Conservation (phyloP, 2,797 vertebrate species). For the Brotula barbata region DNA sequence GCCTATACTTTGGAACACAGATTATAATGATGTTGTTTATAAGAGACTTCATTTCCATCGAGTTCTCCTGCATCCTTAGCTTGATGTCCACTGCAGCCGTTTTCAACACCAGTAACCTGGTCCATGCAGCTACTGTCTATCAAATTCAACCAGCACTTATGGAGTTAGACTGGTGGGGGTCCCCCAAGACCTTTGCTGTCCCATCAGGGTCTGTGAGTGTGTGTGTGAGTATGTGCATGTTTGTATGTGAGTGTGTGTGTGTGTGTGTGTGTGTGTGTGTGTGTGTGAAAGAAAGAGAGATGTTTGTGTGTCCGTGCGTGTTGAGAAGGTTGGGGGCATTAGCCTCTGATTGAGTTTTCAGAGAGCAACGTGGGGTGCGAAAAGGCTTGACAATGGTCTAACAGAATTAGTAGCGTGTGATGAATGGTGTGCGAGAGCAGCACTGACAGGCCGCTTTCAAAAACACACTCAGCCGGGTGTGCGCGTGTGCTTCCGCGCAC, state of each 20-base stretch:
- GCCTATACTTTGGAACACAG: conserved; percentile 29
- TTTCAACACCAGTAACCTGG: conserved; percentile 41
- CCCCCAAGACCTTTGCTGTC: conserved; percentile 61
- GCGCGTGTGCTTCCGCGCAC: conserved; percentile 11
- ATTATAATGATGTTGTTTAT: conserved; percentile 45
- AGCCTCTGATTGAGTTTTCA: conserved; percentile 98
- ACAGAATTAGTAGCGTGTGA: conserved; percentile 98
- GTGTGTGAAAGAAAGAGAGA: conserved; percentile 12
- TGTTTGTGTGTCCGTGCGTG: conserved; percentile 20
- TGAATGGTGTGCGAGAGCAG: conserved; percentile 96
- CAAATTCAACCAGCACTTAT: conserved; percentile 65
- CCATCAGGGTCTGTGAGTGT: conserved; percentile 51
- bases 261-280: conserved; percentile 30
- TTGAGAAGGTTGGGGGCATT: conserved; percentile 85
- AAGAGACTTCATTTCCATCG: conserved; percentile 6
- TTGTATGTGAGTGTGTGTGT: conserved; percentile 42
- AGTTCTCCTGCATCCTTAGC: not conserved
- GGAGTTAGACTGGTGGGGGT: conserved; percentile 59
- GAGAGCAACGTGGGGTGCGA: conserved; percentile 91
- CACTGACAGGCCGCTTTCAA: conserved; percentile 94
- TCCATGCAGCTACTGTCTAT: conserved; percentile 53
- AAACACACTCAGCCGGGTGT: conserved; percentile 75
- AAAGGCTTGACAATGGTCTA: conserved; percentile 95
- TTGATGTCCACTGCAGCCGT: conserved; percentile 3
- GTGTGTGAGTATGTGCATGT: conserved; percentile 30